A percentile compares a stretch with the other conserved stretches of the same genome.
Evolutionary conservation across 2,888 invertebrate genomes (phyloP).

Genomic region (Sympetrum striolatum): DNA sequence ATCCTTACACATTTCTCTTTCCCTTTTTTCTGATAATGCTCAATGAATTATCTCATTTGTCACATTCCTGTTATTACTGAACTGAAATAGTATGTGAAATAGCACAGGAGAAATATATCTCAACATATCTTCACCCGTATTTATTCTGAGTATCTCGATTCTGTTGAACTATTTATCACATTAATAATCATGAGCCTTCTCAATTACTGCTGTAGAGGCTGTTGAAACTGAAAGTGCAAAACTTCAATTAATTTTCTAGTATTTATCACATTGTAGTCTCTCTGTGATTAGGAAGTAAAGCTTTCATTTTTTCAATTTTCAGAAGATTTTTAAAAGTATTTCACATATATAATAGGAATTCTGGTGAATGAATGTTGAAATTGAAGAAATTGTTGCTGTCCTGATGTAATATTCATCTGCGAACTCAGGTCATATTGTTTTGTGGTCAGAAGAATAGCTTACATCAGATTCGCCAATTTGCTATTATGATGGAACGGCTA

Average conservation of each 20-base stretch:
- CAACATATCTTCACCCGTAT: not conserved
- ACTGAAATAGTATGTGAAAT: not conserved
- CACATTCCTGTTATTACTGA: not conserved
- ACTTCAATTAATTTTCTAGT: not conserved
- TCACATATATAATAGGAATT: no score
- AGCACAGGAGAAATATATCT: not conserved
- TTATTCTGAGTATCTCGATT: not conserved
- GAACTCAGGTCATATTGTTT: slow-evolving; percentile 28
- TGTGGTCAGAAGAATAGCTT: slow-evolving; percentile 3
- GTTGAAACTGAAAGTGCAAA: not conserved
- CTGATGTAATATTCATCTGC: not conserved
- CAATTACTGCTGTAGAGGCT: not conserved
- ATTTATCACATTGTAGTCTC: not conserved
- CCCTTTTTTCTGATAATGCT: not conserved
- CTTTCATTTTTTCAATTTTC: not conserved
- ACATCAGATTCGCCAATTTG: not conserved
- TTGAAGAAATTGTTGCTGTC: not conserved
- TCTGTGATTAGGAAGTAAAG: not conserved
- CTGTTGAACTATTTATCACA: not conserved
- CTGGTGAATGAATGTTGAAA: not conserved
- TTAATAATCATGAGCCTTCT: not conserved
- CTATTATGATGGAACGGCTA: not conserved
- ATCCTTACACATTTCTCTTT: not conserved
- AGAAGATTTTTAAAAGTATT: not conserved
- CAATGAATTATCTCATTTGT: not conserved